These are phyloP conservation scores for Lepetodrilus schrolli DNA, from an alignment of 2,888 invertebrate genomes.

Conservation along the genomic window DNA sequence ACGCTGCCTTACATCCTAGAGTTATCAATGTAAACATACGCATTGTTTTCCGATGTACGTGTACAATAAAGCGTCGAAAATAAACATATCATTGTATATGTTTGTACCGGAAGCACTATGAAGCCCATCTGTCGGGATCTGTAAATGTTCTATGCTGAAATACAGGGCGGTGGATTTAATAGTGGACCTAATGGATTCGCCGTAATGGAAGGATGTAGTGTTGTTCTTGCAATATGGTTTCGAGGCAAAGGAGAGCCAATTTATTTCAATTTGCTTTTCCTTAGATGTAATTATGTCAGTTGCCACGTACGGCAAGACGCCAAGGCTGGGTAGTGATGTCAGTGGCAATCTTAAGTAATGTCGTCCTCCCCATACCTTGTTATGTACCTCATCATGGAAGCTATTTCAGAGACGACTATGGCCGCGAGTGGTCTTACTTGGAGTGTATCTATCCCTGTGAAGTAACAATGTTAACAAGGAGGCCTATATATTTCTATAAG, in stretches of 20 bases:
- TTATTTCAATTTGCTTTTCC: slow-evolving; percentile 6
- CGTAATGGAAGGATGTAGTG: background rate
- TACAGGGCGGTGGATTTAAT: background rate
- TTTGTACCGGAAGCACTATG: background rate
- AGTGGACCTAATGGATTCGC: background rate
- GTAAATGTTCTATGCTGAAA: background rate
- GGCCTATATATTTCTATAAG: background rate
- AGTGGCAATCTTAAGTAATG: background rate
- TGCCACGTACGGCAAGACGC: background rate
- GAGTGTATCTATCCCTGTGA: background rate
- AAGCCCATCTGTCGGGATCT: background rate
- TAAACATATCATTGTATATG: background rate
- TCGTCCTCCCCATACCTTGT: background rate
- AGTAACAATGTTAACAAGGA: background rate
- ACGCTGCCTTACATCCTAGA: background rate
- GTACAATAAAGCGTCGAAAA: background rate
- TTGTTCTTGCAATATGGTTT: background rate
- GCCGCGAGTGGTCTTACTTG: background rate
- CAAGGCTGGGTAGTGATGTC: background rate
- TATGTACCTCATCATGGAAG: background rate
- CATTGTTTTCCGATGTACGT: background rate
- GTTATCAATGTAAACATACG: background rate
- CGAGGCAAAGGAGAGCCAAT: background rate
- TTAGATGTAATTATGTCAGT: background rate
- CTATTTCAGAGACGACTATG: background rate